Evolutionary conservation across 2,888 invertebrate genomes (phyloP).

Genomic region (Pachymerium ferrugineum): DNA sequence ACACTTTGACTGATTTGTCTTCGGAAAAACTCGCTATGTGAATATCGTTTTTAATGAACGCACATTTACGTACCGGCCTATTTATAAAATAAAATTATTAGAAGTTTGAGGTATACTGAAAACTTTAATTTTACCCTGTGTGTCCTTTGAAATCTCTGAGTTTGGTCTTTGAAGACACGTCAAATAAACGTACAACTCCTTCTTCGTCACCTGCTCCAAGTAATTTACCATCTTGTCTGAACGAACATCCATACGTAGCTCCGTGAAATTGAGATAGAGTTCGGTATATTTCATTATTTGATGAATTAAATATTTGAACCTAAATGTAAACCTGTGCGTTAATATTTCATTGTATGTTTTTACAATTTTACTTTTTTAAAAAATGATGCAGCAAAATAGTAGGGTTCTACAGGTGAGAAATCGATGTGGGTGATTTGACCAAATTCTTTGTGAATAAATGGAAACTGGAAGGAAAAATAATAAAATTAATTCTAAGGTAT

Average conservation of each 20-base stretch:
- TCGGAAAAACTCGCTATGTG: constrained; percentile 84
- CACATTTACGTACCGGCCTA: constrained; percentile 68
- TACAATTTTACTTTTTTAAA: constrained; percentile 80
- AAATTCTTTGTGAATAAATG: constrained; percentile 84
- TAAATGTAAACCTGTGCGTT: too few species aligned
- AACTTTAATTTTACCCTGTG: constrained; percentile 48
- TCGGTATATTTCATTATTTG: constrained; percentile 73
- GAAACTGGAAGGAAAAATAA: constrained; percentile 56
- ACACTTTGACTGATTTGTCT: constrained; percentile 77
- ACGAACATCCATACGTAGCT: constrained; percentile 77
- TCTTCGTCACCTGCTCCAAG: constrained; percentile 87
- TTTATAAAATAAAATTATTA: constrained; percentile 37
- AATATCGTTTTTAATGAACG: constrained; percentile 70
- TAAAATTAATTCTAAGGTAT: background rate
- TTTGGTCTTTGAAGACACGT: constrained; percentile 73
- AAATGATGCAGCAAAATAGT: constrained; percentile 87
- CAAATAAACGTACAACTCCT: constrained; percentile 77
- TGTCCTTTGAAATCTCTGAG: constrained; percentile 82
- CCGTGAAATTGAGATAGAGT: constrained; percentile 72
- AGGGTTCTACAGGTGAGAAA: constrained; percentile 80
- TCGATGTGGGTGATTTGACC: constrained; percentile 86
- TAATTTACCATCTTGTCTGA: constrained; percentile 72
- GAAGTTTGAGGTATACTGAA: too few species aligned
- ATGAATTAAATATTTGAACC: constrained; percentile 72
- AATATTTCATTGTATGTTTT: too few species aligned